These are phyloP conservation scores for Phylloscopus trochiloides DNA, from an alignment of 2,113 vertebrate genomes.

Conservation along the genomic window DNA sequence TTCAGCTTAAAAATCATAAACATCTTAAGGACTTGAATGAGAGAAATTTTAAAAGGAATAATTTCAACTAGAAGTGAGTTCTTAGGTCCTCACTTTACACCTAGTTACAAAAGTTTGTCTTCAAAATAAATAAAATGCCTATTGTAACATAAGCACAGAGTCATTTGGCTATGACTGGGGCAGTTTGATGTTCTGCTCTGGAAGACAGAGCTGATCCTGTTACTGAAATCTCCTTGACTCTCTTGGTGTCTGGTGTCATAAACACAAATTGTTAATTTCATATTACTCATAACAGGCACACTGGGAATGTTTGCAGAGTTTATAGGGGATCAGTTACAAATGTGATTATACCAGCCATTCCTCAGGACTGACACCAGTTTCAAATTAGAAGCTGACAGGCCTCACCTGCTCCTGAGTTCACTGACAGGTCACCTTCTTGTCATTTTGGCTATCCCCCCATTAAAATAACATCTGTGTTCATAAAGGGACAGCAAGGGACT, in stretches of 20 bases:
- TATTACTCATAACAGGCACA: conserved; percentile 38
- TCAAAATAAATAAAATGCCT: conserved; percentile 4
- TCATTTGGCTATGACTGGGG: background rate
- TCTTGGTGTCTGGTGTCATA: conserved; percentile 42
- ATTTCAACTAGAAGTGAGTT: background rate
- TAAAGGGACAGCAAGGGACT: conserved; percentile 53
- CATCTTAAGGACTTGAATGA: background rate
- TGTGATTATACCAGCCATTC: conserved; percentile 75
- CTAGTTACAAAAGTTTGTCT: background rate
- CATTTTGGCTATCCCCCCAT: conserved; percentile 57
- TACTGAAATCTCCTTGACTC: conserved; percentile 48
- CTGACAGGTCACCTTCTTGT: conserved; percentile 79
- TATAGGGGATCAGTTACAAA: conserved; percentile 75
- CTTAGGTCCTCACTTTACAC: background rate
- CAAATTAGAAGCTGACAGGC: conserved; percentile 83
- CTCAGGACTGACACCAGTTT: conserved; percentile 77
- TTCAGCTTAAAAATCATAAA: background rate
- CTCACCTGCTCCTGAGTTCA: conserved; percentile 85
- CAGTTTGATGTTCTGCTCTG: background rate
- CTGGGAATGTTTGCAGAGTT: conserved; percentile 61
- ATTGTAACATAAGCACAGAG: background rate
- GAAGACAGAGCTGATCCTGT: background rate
- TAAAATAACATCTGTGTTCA: conserved; percentile 76
- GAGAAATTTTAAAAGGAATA: background rate
- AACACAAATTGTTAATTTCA: conserved; percentile 67